A percentile compares a stretch with the other conserved stretches of the same genome.
Evolutionary conservation across 2,797 vertebrate genomes (phyloP).

Genomic region (Cryptoblepharus egeriae): DNA sequence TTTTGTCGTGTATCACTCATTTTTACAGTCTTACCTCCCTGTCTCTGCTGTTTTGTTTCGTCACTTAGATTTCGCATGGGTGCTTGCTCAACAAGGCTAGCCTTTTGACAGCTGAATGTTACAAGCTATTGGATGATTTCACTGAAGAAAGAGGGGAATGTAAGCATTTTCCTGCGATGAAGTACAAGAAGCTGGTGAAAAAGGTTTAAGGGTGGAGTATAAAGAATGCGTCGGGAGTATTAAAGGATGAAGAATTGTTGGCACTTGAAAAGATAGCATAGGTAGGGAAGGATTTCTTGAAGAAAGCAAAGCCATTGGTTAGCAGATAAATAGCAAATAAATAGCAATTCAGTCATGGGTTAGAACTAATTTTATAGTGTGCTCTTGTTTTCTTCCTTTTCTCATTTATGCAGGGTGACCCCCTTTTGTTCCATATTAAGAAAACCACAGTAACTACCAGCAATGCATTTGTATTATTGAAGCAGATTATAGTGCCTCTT

Average conservation of each 20-base stretch:
- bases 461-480: neutral
- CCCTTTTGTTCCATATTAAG: neutral
- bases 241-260: neutral
- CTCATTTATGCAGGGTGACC: neutral
- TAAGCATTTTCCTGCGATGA: neutral
- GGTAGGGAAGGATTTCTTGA: neutral
- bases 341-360: neutral
- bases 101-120: conserved; percentile 14
- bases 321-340: neutral
- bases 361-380: neutral
- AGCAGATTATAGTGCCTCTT: neutral
- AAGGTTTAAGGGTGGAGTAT: neutral
- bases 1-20: conserved; percentile 31
- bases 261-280: conserved; percentile 20
- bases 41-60: conserved; percentile 27
- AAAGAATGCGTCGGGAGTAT: neutral
- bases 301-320: neutral
- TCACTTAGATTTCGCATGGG: conserved; percentile 34
- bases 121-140: conserved; percentile 16
- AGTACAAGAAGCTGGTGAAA: neutral
- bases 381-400: conserved; percentile 4
- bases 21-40: conserved; percentile 10
- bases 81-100: conserved; percentile 49
- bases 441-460: neutral
- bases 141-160: neutral